Evolutionary conservation across 2,888 invertebrate genomes (phyloP).

Genomic region (Drosophila dives): DNA sequence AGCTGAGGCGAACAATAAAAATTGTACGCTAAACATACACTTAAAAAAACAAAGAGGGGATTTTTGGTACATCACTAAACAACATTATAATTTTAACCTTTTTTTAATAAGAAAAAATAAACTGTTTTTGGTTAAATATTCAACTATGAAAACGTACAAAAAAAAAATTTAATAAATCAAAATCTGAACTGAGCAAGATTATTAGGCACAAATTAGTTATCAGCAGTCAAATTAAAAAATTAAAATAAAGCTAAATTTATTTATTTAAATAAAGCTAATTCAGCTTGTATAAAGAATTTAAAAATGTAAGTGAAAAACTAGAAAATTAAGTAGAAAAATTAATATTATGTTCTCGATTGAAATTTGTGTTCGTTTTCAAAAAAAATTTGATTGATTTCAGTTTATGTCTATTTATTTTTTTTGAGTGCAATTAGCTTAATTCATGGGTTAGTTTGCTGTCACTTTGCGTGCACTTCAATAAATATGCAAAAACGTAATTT

Average conservation of each 20-base stretch:
- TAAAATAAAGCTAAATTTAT: background rate
- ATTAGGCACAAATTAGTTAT: background rate
- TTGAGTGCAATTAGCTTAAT: constrained; percentile 7
- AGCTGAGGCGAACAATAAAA: background rate
- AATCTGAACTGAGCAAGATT: background rate
- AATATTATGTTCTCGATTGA: background rate
- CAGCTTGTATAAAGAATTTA: background rate
- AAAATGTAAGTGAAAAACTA: background rate
- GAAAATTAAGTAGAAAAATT: background rate
- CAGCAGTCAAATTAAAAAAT: background rate
- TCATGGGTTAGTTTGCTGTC: constrained; percentile 1
- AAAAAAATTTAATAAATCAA: background rate
- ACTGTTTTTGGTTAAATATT: background rate
- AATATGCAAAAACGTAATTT: constrained; percentile 42
- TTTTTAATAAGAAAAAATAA: background rate
- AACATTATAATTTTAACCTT: background rate
- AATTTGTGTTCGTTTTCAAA: background rate
- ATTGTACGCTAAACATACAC: background rate
- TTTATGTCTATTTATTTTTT: background rate
- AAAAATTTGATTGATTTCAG: background rate
- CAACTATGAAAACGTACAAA: background rate
- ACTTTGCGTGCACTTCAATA: constrained; percentile 37
- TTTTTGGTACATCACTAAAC: background rate
- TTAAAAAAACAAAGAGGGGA: background rate
- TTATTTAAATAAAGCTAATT: background rate